These are phyloP conservation scores for Vireo altiloquus DNA, from an alignment of 2,113 vertebrate genomes.

Conservation along the genomic window DNA sequence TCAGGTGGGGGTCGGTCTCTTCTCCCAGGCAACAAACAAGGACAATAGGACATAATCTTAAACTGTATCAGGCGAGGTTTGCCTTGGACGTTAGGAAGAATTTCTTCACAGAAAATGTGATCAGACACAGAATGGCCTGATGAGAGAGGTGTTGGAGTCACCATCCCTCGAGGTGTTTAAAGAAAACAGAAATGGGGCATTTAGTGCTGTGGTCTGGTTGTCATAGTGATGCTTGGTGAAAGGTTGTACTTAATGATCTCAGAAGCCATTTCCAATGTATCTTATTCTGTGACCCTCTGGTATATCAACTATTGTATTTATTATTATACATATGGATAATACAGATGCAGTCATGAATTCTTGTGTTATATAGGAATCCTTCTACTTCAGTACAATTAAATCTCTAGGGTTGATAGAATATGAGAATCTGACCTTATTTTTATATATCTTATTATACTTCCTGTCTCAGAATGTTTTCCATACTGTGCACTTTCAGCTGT, in stretches of 20 bases:
- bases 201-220: not conserved
- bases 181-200: not conserved
- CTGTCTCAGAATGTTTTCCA: not conserved
- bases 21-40: not conserved
- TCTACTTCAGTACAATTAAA: not conserved
- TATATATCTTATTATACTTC: not conserved
- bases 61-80: not conserved
- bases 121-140: not conserved
- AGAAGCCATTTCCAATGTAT: not conserved
- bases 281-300: not conserved
- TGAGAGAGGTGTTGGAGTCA: not conserved
- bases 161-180: not conserved
- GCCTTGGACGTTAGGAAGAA: not conserved
- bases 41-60: not conserved
- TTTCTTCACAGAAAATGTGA: not conserved
- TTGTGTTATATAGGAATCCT: not conserved
- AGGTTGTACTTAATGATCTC: not conserved
- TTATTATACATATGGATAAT: not conserved
- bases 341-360: not conserved
- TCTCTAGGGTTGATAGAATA: not conserved
- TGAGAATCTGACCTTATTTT: not conserved
- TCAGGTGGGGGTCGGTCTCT: fast-evolving
- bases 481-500: not conserved
- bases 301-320: not conserved
- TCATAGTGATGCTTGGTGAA: too few relatives aligned